A percentile compares a stretch with the other conserved stretches of the same genome.
These are phyloP conservation scores for Sebastes hubbsi DNA, from an alignment of 2,797 vertebrate genomes.

Conservation along the genomic window DNA sequence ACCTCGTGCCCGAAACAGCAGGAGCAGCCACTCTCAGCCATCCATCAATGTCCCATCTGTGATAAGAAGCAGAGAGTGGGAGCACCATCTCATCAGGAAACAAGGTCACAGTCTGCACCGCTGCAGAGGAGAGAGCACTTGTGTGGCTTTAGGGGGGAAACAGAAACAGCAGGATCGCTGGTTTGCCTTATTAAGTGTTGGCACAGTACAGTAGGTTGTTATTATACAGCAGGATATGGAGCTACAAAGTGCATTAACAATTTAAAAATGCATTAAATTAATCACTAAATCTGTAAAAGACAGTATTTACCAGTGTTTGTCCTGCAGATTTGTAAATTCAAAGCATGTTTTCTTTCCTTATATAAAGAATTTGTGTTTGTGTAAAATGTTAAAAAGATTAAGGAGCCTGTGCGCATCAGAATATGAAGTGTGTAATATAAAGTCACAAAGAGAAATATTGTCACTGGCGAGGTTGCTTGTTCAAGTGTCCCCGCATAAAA, in stretches of 20 bases:
- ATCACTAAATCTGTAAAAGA: neutral
- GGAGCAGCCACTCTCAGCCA: constrained; percentile 45
- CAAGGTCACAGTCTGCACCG: constrained; percentile 70
- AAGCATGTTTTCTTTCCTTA: neutral
- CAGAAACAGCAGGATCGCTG: constrained; percentile 21
- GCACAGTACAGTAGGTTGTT: neutral
- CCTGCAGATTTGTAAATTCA: neutral
- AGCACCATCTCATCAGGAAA: constrained; percentile 66
- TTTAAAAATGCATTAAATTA: neutral
- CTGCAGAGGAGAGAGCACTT: constrained; percentile 20
- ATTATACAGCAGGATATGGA: neutral
- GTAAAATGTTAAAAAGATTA: neutral
- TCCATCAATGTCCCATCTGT: constrained; percentile 70
- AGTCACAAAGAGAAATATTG: neutral
- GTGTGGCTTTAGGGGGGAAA: constrained; percentile 27
- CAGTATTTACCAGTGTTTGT: neutral
- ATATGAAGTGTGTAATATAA: neutral
- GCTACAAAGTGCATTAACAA: neutral
- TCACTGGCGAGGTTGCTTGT: neutral
- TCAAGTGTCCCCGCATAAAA: neutral
- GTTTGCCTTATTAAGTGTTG: neutral
- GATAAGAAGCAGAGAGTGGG: constrained; percentile 70
- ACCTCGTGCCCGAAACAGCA: constrained; percentile 54
- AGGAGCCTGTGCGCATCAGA: neutral
- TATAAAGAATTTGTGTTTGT: neutral